Conservation (phyloP, 2,888 invertebrate genomes). For the Thysanoteuthis rhombus region DNA sequence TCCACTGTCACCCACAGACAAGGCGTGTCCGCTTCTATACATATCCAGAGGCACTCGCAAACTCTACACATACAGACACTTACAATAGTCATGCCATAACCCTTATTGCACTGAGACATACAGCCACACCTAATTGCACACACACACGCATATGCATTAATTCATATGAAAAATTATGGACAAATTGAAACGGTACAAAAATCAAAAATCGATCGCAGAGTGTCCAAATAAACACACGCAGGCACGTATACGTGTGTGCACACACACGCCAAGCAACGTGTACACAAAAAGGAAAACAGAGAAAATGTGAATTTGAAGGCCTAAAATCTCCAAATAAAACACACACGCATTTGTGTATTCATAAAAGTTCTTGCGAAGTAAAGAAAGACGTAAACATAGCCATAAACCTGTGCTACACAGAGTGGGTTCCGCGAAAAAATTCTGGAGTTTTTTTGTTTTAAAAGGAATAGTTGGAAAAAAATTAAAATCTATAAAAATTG, state of each 20-base stretch:
- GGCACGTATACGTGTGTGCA: background rate
- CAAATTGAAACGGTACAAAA: background rate
- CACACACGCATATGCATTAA: background rate
- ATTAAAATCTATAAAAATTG: no score
- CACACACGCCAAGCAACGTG: background rate
- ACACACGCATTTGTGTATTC: background rate
- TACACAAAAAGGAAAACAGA: background rate
- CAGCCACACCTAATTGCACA: background rate
- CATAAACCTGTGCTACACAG: background rate
- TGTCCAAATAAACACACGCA: background rate
- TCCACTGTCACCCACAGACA: background rate
- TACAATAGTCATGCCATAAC: no score
- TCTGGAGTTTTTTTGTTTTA: no score
- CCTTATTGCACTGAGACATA: background rate
- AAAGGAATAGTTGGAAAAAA: no score
- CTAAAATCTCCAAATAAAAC: background rate
- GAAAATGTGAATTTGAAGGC: no score
- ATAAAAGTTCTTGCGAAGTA: background rate
- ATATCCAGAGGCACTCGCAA: no score
- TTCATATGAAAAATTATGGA: background rate
- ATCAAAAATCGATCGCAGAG: background rate
- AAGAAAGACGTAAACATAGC: background rate
- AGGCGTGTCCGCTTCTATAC: no score
- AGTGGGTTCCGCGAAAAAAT: no score
- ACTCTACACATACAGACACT: no score